These are phyloP conservation scores for Bucco capensis DNA, from an alignment of 2,113 vertebrate genomes.

Conservation along the genomic window DNA sequence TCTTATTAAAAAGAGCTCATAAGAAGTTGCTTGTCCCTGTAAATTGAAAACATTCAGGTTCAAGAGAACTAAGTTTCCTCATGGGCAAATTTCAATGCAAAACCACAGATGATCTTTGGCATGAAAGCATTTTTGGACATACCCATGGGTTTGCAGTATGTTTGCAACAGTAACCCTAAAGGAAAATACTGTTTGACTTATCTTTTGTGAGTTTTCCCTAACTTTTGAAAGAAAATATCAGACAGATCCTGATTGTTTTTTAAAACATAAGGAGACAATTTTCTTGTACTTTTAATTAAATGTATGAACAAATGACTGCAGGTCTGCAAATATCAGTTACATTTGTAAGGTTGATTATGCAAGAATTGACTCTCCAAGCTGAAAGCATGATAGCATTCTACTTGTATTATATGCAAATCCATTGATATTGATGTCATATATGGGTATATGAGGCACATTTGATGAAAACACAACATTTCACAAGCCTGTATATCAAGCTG, in stretches of 20 bases:
- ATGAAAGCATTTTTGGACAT: conserved; percentile 28
- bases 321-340: not conserved
- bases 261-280: not conserved
- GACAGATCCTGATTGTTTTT: not conserved
- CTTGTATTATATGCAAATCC: conserved; percentile 6
- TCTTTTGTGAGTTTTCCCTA: not conserved
- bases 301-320: not conserved
- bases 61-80: conserved; percentile 48
- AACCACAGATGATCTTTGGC: conserved; percentile 52
- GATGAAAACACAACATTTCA: not conserved
- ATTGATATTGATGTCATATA: conserved; percentile 15
- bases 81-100: conserved; percentile 46
- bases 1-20: conserved; percentile 10
- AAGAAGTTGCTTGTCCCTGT: conserved; percentile 20
- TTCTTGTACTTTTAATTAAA: conserved; percentile 10
- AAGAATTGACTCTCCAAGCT: conserved; percentile 15
- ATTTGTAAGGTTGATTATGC: conserved; percentile 21
- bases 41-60: conserved; percentile 51
- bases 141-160: conserved; percentile 54
- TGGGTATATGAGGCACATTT: not conserved
- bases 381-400: conserved; percentile 20
- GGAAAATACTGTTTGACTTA: conserved; percentile 13
- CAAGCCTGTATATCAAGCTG: not conserved
- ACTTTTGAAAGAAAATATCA: conserved; percentile 30
- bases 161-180: conserved; percentile 44